Evolutionary conservation across 2,888 invertebrate genomes (phyloP), one percentile per base, ranked within the genome.

Genomic region (Elysia crispata): DNA sequence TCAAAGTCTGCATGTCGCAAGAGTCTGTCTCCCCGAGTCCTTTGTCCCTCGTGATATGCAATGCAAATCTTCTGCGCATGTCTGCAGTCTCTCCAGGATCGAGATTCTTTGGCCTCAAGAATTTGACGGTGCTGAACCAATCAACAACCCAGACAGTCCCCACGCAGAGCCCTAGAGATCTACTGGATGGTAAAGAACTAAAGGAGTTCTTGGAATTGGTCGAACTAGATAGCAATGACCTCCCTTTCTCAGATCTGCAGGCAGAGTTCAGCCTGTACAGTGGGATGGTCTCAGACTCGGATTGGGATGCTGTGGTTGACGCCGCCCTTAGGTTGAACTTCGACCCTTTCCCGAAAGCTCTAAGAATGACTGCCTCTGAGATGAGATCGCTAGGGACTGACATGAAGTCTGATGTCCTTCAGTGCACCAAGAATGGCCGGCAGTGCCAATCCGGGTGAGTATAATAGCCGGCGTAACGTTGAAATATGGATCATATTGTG

Each of bases 341-440:
- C 13, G 64, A 76, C 20, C 49, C 8, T 49, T 76, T 76, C 28
- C 64, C 76, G 49, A 49, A 50, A 30, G 76, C 76, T 1, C 20
- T 76, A 25, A 62, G 76, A 23, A n/a, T 76, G 76, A 76, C 76
- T 15, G 41, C 49, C 6, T 49, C 30, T 15, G 76, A 76, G 66
- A 66, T 76, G 66, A 64, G 50, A n/a, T 50, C 50, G 15, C n/a
- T 76, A 28, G 76, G 76, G 11, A 62, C 62, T 23, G 50, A 66
- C 66, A 76, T 76, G 76, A 50, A 76, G 50, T 50, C 66, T 25
- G 64, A 50, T 1, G 18, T 76, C 49, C 41, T 76, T 13, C 66
- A 64, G 76, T 76, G 76, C n/a, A 20, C 66, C 30, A 76, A 76
- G 66, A 76, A 76, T 50, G 76, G 76, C 0, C 76, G 66, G 25